Conservation (phyloP, 2,113 vertebrate genomes). For the Macquaria ambigua region DNA sequence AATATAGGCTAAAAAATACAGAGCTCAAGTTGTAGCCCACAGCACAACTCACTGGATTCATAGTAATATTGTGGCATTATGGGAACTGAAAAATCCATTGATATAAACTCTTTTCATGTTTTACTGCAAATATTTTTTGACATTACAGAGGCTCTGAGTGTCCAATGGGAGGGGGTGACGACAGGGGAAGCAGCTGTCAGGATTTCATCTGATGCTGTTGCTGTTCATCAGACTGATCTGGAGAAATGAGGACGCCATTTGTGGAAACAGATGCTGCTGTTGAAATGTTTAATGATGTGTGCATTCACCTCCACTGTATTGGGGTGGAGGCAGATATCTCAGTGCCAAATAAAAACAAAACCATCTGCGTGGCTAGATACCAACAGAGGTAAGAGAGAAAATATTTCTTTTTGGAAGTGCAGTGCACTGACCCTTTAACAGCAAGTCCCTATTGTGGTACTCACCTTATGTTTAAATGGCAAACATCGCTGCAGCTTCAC, state of each 20-base stretch:
- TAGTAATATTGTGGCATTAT: no score
- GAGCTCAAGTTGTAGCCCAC: no score
- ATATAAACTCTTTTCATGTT: no score
- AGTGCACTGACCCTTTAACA: no score
- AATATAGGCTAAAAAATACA: no score
- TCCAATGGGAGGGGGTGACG: background rate
- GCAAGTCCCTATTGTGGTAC: background rate
- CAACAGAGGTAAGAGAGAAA: background rate
- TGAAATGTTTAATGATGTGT: background rate
- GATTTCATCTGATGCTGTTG: no score
- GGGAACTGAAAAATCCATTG: no score
- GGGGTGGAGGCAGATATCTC: background rate
- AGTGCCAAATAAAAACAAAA: background rate
- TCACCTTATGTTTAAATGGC: conserved; percentile 98
- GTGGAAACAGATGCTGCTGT: background rate
- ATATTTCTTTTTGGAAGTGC: no score
- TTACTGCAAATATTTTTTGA: no score
- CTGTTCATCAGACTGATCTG: background rate
- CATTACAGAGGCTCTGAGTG: background rate
- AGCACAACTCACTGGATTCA: no score
- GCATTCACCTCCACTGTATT: no score
- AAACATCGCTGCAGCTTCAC: conserved; percentile 97
- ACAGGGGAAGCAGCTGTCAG: no score
- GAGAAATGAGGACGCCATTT: background rate
- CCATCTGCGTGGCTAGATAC: background rate